Evolutionary conservation across 2,113 vertebrate species (phyloP), one percentile per base, ranked within the genome.

Genomic region (Apodemus sylvaticus): DNA sequence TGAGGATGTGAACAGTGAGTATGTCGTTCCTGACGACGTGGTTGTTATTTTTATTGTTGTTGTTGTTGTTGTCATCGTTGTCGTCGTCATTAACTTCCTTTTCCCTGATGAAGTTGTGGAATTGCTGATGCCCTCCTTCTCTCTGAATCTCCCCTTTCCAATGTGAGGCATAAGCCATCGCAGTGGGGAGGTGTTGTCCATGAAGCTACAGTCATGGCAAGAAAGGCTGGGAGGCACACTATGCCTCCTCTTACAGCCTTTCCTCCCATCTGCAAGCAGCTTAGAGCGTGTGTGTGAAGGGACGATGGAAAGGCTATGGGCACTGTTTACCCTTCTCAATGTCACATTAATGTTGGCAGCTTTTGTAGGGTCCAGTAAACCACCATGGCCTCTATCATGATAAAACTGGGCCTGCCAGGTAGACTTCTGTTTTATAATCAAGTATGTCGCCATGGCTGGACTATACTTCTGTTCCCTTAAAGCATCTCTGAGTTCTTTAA

Each of bases 301-400:
- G 8, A 22, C 9, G 19, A 8, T 9, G 1, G 36, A 19, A 39
- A 39, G 17, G 70, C 3, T 39, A 9, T 14, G 7, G 19, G 1
- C n/a, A 20, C n/a, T 73, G n/a, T 7, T 39, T 73, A 19, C 8
- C 16, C 70, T 73, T n/a, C n/a, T 39, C 39, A 39, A 19, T 39
- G 70, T n/a, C n/a, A n/a, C n/a, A n/a, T n/a, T n/a, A n/a, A 22
- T 3, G n/a, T 39, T 39, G n/a, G 19, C 8, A 39, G 19, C 17
- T 73, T 73, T 7, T 20, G n/a, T 20, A 39, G 70, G 8, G 19
- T 22, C n/a, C n/a, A 22, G 7, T 39, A 19, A 22, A 39, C 70
- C 36, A 9, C n/a, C 19, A 17, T 39, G n/a, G 8, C 36, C 19
- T 73, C 36, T 19, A 22, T 10, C 1, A 1, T 73, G 70, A 22